Base-by-base conservation (phyloP, 1,140 invertebrate species). In the Homarus americanus region DNA sequence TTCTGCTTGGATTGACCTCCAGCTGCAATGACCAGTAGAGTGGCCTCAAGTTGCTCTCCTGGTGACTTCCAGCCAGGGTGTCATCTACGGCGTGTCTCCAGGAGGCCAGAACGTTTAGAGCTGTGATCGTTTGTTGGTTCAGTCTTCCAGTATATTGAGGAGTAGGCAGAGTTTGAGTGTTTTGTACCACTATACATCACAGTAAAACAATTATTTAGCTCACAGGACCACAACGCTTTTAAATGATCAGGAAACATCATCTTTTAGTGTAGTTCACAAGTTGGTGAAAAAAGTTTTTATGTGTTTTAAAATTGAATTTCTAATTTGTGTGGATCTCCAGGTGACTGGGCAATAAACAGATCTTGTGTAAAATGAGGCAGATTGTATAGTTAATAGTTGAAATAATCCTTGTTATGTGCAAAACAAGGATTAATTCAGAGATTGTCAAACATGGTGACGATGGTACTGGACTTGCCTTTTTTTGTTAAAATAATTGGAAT, bases 121-220 rank as follows among this genome's bases (percentile, higher is more conserved):
- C 85, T 87, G 75, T 79, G 82, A 85, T 85, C 58, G 85, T 76
- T 87, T 78, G 85, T 87, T 78, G 85, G 85, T 87, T 79, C 73
- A 87, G 85, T 87, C 85, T 87, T 87, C 85, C 85, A 87, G 85
- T 87, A 44, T 78, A 58, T 63, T 58, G 63, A 78, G 32, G 82
- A 85, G 44, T 36, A 34, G 69, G 41, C 41, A 73, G 40, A 79
- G 83, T 75, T 75, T 85, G 40, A 73, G 72, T 69, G 72, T 44
- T 41, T 75, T 85, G 69, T 75, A 44, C 40, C 41, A 49, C 66
- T 28, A n/a, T 49, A 72, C 83, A 24, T 82, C 79, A 82, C 79
- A 82, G 49, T 63, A 12, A 82, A 53, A 82, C 79, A 34, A 3
- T 69, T 28, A 69, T 32, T 24, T 69, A 69, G 63, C 63, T 69